Conservation (phyloP, 1,140 invertebrate species). For the Pseudomyrmex sp. region DNA sequence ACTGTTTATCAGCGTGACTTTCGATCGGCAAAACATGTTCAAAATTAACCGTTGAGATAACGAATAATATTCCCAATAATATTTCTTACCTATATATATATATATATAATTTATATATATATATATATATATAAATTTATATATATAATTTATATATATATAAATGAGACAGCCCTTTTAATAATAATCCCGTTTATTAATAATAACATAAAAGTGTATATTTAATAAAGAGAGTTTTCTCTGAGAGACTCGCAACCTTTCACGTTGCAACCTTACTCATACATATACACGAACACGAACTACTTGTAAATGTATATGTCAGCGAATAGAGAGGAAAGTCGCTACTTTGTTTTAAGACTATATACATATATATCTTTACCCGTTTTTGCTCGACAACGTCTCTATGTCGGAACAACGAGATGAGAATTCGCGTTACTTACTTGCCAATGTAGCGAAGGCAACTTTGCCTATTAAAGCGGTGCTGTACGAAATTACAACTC, state of each 20-base stretch:
- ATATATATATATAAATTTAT: too few species aligned
- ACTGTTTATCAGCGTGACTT: too few species aligned
- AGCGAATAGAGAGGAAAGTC: too few species aligned
- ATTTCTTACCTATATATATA: too few species aligned
- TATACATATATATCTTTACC: neutral
- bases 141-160: too few species aligned
- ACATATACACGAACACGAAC: neutral
- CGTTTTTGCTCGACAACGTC: neutral
- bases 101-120: too few species aligned
- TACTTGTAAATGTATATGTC: neutral
- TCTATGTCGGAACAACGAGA: neutral
- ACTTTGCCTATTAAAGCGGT: constrained; percentile 91
- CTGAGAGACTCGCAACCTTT: neutral
- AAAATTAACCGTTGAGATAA: too few species aligned
- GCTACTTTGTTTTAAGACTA: neutral
- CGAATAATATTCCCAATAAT: too few species aligned
- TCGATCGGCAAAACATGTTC: too few species aligned
- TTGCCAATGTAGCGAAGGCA: constrained; percentile 90
- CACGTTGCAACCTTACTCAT: neutral
- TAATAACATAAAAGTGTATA: too few species aligned
- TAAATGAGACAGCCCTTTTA: too few species aligned
- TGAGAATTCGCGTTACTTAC: constrained; percentile 86
- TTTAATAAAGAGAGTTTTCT: neutral
- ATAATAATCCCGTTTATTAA: too few species aligned
- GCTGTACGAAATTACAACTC: constrained; percentile 91